phyloP scores from a whole-genome alignment of 2,113 vertebrate species.

The Mustelus asterias region DNA sequence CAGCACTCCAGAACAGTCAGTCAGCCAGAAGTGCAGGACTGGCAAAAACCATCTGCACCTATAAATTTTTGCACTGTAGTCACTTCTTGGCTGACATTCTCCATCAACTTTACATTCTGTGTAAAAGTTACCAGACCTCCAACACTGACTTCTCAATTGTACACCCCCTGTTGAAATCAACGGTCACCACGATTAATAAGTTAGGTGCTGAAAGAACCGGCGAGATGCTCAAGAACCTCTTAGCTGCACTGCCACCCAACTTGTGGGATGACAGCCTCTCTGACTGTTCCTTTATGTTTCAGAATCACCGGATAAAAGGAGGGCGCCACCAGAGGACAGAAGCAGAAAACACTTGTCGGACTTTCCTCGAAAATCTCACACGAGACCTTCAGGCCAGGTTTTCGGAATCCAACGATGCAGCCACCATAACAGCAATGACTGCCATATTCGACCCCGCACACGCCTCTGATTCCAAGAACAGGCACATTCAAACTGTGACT shows the following conservation, averaged over 20 bases:
- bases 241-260: background rate
- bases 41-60: conserved; percentile 20
- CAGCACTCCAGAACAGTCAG: background rate
- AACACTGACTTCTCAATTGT: conserved; percentile 6
- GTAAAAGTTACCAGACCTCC: conserved; percentile 6
- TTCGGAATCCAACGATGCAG: background rate
- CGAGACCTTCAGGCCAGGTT: conserved; percentile 1
- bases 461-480: conserved; percentile 4
- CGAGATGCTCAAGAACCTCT: background rate
- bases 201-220: background rate
- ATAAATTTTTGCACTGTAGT: conserved; percentile 27
- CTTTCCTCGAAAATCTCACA: background rate
- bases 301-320: background rate
- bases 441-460: background rate
- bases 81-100: conserved; percentile 25
- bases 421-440: background rate
- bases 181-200: conserved; percentile 16
- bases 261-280: background rate
- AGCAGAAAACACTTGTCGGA: background rate
- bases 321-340: background rate
- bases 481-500: conserved; percentile 13
- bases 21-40: background rate
- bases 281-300: background rate
- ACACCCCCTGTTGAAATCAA: conserved; percentile 1
- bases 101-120: conserved; percentile 24